phyloP scores from a whole-genome alignment of 2,113 vertebrate species.

The Tringa solitaria region DNA sequence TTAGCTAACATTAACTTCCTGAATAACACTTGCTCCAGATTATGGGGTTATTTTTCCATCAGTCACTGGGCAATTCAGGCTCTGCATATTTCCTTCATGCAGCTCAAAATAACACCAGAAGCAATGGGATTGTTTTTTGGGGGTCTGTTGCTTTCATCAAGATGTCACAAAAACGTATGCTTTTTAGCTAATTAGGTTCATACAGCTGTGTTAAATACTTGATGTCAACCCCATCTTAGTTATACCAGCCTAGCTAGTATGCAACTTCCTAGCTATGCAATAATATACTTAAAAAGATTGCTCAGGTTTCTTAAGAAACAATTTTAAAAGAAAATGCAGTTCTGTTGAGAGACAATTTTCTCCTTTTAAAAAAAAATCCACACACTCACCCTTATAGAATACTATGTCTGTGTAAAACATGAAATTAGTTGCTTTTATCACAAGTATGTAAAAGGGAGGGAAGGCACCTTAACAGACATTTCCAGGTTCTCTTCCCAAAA shows the following conservation, averaged over 20 bases:
- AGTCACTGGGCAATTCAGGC: not conserved
- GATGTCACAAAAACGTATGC: not conserved
- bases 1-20: not conserved
- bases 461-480: not conserved
- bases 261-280: not conserved
- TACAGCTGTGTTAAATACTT: not conserved
- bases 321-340: not conserved
- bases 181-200: not conserved
- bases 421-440: not conserved
- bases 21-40: not conserved
- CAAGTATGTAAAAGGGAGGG: not conserved
- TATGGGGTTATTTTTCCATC: not conserved
- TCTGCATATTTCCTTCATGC: accelerated
- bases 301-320: not conserved
- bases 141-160: not conserved
- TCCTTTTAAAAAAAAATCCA: not conserved
- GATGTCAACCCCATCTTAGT: not conserved
- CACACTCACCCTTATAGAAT: accelerated
- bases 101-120: not conserved
- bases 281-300: not conserved
- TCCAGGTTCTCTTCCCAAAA: not conserved
- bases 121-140: not conserved
- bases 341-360: not conserved
- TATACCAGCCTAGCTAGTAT: not conserved
- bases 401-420: not conserved